Base-by-base conservation (phyloP, 2,797 vertebrate species). In the Scleropages formosus region DNA sequence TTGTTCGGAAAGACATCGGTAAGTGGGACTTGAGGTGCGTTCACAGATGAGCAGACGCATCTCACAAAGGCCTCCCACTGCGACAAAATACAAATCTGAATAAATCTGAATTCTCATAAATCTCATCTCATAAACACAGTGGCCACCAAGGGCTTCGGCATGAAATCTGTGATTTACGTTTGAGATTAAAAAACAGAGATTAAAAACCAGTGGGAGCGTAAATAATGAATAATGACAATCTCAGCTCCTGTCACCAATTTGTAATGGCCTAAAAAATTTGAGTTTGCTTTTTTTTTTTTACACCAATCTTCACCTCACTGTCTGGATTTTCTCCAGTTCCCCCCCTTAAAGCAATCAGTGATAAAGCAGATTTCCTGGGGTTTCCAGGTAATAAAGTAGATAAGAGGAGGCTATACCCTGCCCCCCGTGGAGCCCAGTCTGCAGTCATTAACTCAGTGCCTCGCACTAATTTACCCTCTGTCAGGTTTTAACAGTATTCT, bases 361-460 rank as follows among this genome's bases (percentile, higher is more conserved):
- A 56, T 51, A 73, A 77, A 72, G 60, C 70, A 56, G 78, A 75
- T 75, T 78, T 74, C 18, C 18, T 16, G 16, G 70, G 73, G 27
- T 61, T 75, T 79, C 65, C 22, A 46, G 9, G 59, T 62, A 75
- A 75, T 70, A 78, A 74, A 66, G 63, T 72, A 75, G n/a, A 77
- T 49, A 72, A 8, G 66, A 22, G 27, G 51, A 69, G 47, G 49
- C 27, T 16, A 67, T 46, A 31, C 7, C 51, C 22, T 61, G 59
- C 15, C 73, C 31, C 68, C 67, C n/a, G 56, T 73, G 64, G 49
- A 20, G 65, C 8, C 60, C 46, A 16, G 27, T 22, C 31, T 44
- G 16, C 66, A 51, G 39, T 63, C 74, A 53, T 44, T 58, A 63
- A 75, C 71, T 77, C 69, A 79, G 75, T 79, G 60, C 78, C 79